These are phyloP conservation scores for Hyperopisus bebe DNA, from an alignment of 2,113 vertebrate genomes.

Conservation along the genomic window DNA sequence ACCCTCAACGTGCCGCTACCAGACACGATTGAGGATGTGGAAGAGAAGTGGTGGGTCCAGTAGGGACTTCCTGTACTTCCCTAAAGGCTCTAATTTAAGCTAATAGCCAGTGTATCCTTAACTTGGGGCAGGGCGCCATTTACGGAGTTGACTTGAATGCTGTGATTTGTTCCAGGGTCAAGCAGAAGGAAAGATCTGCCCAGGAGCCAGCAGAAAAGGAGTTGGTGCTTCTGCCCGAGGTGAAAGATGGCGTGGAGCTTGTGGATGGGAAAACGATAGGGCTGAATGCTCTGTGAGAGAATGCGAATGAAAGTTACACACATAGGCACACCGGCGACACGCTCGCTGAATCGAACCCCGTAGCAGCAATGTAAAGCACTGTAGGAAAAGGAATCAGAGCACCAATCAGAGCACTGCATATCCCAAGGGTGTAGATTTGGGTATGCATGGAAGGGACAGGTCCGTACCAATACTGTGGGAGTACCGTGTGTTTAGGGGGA, in stretches of 20 bases:
- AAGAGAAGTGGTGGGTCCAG: conserved; percentile 48
- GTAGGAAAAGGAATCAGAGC: not conserved
- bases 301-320: not conserved
- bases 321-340: not conserved
- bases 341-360: not conserved
- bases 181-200: not conserved
- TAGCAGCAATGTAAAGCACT: not conserved
- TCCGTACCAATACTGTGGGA: not conserved
- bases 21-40: conserved; percentile 76
- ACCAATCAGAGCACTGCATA: not conserved
- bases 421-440: not conserved
- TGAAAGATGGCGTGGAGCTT: not conserved
- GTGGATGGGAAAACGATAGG: not conserved
- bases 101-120: not conserved
- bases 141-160: not conserved
- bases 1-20: conserved; percentile 71
- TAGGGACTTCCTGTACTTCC: not conserved
- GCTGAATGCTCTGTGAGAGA: conserved; percentile 8
- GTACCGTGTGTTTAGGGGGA: not conserved
- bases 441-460: not conserved
- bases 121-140: not conserved
- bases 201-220: conserved; percentile 19
- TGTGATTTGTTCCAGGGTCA: conserved; percentile 18
- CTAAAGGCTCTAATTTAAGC: not conserved
- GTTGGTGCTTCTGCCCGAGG: not conserved